Conservation (phyloP, 2,797 vertebrate genomes). For the Platyrinchus mystaceus region DNA sequence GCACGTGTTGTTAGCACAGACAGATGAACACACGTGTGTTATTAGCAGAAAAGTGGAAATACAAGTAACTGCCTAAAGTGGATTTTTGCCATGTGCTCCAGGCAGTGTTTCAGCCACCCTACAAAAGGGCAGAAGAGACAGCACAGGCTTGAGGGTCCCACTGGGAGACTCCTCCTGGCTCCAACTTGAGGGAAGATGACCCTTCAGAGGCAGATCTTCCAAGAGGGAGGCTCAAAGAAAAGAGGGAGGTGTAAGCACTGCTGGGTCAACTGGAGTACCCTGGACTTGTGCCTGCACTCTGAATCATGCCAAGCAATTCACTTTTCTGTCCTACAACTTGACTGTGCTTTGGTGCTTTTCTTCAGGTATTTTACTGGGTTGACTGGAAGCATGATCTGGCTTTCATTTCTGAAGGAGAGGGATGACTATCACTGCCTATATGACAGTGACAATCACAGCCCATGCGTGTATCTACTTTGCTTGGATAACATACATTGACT, state of each 20-base stretch:
- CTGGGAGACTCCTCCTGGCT: neutral
- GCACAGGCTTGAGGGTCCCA: too few species aligned
- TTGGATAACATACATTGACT: neutral
- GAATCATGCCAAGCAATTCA: neutral
- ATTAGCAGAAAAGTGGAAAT: neutral
- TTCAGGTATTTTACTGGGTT: neutral
- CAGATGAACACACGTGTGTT: accelerated
- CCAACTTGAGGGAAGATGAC: neutral
- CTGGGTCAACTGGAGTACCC: neutral
- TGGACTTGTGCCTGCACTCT: neutral
- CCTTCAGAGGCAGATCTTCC: neutral
- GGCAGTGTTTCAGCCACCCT: neutral
- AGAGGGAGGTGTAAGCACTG: neutral
- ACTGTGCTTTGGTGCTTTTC: neutral
- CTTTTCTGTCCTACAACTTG: neutral
- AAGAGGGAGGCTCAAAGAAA: neutral
- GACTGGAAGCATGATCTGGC: neutral
- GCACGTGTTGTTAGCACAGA: neutral
- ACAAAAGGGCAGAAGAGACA: neutral
- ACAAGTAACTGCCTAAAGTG: neutral
- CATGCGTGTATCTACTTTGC: neutral
- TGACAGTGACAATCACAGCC: neutral
- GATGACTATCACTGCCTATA: neutral
- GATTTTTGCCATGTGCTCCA: neutral
- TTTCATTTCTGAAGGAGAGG: neutral